These are phyloP conservation scores for Mesitornis unicolor DNA, from an alignment of 2,113 vertebrate species.

Conservation along the genomic window DNA sequence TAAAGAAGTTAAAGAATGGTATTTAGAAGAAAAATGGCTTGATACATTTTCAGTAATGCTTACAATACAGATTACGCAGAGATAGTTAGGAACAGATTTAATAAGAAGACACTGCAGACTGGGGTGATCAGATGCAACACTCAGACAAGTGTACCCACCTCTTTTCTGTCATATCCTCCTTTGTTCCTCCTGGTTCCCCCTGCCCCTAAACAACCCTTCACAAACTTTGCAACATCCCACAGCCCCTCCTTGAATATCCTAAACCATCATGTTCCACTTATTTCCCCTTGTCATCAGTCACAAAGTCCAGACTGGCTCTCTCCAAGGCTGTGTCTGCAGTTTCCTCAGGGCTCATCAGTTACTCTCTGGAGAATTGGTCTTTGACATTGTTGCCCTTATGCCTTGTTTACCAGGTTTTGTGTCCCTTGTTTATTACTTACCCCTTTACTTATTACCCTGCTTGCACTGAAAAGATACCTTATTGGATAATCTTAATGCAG, in stretches of 20 bases:
- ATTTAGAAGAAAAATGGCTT: not conserved
- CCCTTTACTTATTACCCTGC: not conserved
- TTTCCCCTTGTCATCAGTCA: not conserved
- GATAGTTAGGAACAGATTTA: not conserved
- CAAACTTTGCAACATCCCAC: not conserved
- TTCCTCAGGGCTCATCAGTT: not conserved
- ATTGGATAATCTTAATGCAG: not conserved
- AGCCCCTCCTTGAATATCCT: not conserved
- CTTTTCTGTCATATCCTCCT: not conserved
- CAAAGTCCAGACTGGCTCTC: not conserved
- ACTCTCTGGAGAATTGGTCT: not conserved
- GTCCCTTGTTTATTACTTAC: not conserved
- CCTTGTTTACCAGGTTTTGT: not conserved
- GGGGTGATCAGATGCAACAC: not conserved
- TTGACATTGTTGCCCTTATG: not conserved
- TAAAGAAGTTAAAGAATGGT: not conserved
- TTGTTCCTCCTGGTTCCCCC: not conserved
- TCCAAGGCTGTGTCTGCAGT: not conserved
- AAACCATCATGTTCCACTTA: not conserved
- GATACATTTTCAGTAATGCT: not conserved
- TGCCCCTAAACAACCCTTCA: not conserved
- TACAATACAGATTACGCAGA: not conserved
- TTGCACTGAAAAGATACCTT: not conserved
- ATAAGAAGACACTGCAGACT: not conserved
- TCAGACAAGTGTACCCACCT: not conserved